Conservation (phyloP, 2,113 vertebrate species). For the Entosphenus tridentatus region DNA sequence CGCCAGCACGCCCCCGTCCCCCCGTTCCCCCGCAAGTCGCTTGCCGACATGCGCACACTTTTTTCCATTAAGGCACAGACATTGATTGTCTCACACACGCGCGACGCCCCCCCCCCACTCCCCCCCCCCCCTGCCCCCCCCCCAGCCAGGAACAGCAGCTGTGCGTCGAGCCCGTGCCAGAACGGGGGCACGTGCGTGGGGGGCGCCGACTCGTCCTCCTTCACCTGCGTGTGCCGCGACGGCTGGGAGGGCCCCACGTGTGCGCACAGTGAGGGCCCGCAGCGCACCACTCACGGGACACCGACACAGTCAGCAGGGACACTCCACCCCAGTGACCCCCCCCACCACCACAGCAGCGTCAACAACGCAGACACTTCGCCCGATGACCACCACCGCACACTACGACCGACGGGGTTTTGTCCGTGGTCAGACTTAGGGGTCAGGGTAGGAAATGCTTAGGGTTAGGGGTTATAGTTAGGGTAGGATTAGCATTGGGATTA, state of each 20-base stretch:
- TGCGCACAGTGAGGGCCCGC: constrained; percentile 42
- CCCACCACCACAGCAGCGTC: neutral
- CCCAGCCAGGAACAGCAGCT: constrained; percentile 61
- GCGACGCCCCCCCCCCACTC: neutral
- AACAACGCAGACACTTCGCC: neutral
- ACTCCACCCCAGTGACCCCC: neutral
- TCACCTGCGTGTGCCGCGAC: constrained; percentile 78
- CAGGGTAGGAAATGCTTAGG: too few relatives aligned
- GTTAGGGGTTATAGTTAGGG: too few relatives aligned
- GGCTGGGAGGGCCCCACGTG: constrained; percentile 79
- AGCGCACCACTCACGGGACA: neutral
- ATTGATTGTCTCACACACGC: too few relatives aligned
- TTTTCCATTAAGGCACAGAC: constrained; percentile 5
- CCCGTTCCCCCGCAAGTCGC: too few relatives aligned
- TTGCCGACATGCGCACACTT: neutral
- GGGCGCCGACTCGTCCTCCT: constrained; percentile 46
- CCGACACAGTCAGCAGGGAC: neutral
- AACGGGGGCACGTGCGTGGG: constrained; percentile 83
- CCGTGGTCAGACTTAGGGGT: too few relatives aligned
- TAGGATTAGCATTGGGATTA: too few relatives aligned
- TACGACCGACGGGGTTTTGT: neutral
- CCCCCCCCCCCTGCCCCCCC: neutral
- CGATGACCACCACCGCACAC: neutral
- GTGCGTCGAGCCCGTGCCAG: constrained; percentile 52
- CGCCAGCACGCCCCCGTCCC: too few relatives aligned